A percentile compares a stretch with the other conserved stretches of the same genome.
Evolutionary conservation across 2,888 invertebrate genomes (phyloP).

Genomic region (Eustalomyia histrio): DNA sequence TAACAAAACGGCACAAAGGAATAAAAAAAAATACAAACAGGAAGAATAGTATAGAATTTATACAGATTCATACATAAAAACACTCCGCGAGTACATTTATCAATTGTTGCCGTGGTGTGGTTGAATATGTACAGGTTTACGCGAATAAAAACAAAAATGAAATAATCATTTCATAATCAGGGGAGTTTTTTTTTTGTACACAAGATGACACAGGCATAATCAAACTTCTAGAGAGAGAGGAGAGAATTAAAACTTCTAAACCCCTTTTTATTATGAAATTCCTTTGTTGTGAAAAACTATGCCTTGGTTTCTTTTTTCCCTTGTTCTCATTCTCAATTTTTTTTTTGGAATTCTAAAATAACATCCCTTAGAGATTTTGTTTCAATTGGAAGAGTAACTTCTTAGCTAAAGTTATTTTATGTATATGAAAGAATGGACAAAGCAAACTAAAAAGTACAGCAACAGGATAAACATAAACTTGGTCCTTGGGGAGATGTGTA

Average conservation of each 20-base stretch:
- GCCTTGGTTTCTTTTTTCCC: background rate
- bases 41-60: slow-evolving; percentile 29
- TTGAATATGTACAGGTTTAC: slow-evolving; percentile 59
- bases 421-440: background rate
- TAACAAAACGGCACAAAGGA: slow-evolving; percentile 20
- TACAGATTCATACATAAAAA: slow-evolving; percentile 33
- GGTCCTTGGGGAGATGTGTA: slow-evolving; percentile 30
- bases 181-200: slow-evolving; percentile 43
- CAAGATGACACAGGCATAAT: background rate
- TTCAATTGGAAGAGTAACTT: slow-evolving; percentile 52
- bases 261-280: slow-evolving; percentile 45
- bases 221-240: background rate
- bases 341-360: slow-evolving; percentile 4
- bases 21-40: slow-evolving; percentile 7
- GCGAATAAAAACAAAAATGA: slow-evolving; percentile 17
- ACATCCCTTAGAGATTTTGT: slow-evolving; percentile 48
- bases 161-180: slow-evolving; percentile 27
- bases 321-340: background rate
- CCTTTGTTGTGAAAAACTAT: slow-evolving; percentile 50
- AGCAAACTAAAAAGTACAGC: slow-evolving; percentile 57
- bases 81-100: slow-evolving; percentile 19
- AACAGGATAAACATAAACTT: slow-evolving; percentile 56
- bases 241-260: slow-evolving; percentile 13
- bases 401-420: slow-evolving; percentile 55
- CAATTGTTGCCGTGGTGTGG: slow-evolving; percentile 15